Conservation (phyloP, 2,113 vertebrate genomes). For the Malurus melanocephalus region DNA sequence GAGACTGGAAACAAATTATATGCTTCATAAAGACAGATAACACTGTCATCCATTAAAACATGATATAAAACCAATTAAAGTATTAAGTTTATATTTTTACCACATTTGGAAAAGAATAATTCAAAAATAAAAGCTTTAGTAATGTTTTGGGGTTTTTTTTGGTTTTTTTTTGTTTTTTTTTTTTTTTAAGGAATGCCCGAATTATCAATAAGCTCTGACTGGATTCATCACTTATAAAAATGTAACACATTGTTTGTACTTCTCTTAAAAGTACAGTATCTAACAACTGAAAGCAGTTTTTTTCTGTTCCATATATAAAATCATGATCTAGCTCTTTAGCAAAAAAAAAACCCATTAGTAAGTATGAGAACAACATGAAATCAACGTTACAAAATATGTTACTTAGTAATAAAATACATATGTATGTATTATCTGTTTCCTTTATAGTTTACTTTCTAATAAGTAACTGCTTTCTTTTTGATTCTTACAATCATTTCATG, state of each 20-base stretch:
- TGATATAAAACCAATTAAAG: conserved; percentile 10
- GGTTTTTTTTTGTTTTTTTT: not conserved
- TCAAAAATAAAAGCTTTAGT: conserved; percentile 1
- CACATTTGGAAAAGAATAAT: not conserved
- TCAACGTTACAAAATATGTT: conserved; percentile 3
- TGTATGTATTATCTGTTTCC: not conserved
- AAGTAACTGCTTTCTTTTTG: not conserved
- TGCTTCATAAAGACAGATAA: not conserved
- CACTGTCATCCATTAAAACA: not conserved
- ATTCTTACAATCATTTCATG: not conserved
- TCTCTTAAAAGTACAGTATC: not conserved
- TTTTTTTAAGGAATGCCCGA: not conserved
- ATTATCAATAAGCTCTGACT: not conserved
- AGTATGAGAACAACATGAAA: not conserved
- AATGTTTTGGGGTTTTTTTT: not conserved
- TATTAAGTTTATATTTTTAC: conserved; percentile 24
- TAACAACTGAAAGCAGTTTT: not conserved
- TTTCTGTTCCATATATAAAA: not conserved
- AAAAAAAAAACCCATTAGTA: not conserved
- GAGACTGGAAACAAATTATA: conserved; percentile 12
- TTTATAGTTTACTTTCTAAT: not conserved
- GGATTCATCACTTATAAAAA: not conserved
- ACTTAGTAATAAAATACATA: not conserved
- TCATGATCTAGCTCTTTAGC: not conserved
- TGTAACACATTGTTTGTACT: not conserved